A percentile compares a stretch with the other conserved stretches of the same genome.
Conservation (phyloP, 2,797 vertebrate genomes). For the Cyclopterus lumpus region DNA sequence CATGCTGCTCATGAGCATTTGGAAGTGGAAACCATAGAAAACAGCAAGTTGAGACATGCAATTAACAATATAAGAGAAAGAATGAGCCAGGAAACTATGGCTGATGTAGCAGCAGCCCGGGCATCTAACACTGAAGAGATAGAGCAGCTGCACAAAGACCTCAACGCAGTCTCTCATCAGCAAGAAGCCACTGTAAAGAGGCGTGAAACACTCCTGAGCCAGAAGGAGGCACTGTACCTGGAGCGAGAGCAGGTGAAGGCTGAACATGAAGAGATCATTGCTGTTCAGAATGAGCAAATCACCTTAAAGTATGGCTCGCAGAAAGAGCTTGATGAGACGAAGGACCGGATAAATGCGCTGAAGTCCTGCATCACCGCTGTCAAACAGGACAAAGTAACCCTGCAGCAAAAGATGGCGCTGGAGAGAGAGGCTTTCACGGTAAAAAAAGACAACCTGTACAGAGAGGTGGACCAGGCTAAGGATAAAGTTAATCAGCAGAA, state of each 20-base stretch:
- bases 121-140: conserved; percentile 71
- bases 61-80: conserved; percentile 63
- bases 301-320: conserved; percentile 67
- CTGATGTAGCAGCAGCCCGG: conserved; percentile 79
- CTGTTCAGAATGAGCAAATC: conserved; percentile 78
- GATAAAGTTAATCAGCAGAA: conserved; percentile 42
- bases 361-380: conserved; percentile 49
- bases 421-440: conserved; percentile 62
- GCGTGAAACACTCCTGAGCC: conserved; percentile 57
- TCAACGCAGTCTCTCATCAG: conserved; percentile 50
- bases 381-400: conserved; percentile 4
- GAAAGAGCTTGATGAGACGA: conserved; percentile 71
- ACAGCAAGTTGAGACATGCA: conserved; percentile 82
- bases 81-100: conserved; percentile 79
- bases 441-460: conserved; percentile 46
- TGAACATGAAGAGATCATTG: conserved; percentile 57
- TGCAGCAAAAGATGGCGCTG: conserved; percentile 60
- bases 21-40: conserved; percentile 89
- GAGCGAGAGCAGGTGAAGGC: conserved; percentile 58
- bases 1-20: conserved; percentile 80
- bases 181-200: conserved; percentile 55
- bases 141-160: conserved; percentile 67
- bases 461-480: conserved; percentile 31
- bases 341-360: conserved; percentile 59
- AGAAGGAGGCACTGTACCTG: conserved; percentile 60